Percentiles rank a stretch among this genome's conserved stretches.
Evolutionary conservation across 1,140 invertebrate species (phyloP).

Genomic region (Arion vulgaris): DNA sequence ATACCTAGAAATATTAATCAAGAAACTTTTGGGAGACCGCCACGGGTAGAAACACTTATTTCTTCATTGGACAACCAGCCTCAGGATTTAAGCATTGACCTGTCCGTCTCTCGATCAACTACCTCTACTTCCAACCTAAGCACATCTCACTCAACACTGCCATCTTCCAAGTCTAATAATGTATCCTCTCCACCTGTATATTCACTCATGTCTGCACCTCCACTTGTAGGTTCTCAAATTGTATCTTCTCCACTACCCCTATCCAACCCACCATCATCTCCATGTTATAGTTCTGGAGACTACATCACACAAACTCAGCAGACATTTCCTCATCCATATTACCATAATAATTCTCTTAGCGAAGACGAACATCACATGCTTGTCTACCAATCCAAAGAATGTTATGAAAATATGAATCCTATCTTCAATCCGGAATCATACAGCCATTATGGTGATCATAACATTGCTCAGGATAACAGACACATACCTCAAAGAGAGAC

Average conservation of each 20-base stretch:
- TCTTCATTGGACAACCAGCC: conserved; percentile 1
- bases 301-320: not conserved
- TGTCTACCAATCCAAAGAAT: not conserved
- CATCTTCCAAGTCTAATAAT: not conserved
- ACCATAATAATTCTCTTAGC: not conserved
- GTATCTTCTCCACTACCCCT: not conserved
- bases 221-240: not conserved
- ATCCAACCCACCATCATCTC: not conserved
- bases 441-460: not conserved
- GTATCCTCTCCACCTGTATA: not conserved
- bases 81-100: conserved; percentile 15
- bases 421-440: not conserved
- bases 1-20: not conserved
- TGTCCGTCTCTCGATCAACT: not conserved
- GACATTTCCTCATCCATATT: not conserved
- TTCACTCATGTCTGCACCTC: not conserved
- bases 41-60: not conserved
- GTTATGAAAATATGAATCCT: not conserved
- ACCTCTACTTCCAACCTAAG: not conserved
- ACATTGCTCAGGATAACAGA: not conserved
- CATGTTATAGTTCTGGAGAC: not conserved
- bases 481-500: not conserved
- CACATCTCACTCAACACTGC: not conserved
- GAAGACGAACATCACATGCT: not conserved
- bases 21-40: not conserved